Percentiles rank a stretch among this genome's conserved stretches.
Conservation (phyloP, 2,113 vertebrate genomes). For the Centropus bengalensis region DNA sequence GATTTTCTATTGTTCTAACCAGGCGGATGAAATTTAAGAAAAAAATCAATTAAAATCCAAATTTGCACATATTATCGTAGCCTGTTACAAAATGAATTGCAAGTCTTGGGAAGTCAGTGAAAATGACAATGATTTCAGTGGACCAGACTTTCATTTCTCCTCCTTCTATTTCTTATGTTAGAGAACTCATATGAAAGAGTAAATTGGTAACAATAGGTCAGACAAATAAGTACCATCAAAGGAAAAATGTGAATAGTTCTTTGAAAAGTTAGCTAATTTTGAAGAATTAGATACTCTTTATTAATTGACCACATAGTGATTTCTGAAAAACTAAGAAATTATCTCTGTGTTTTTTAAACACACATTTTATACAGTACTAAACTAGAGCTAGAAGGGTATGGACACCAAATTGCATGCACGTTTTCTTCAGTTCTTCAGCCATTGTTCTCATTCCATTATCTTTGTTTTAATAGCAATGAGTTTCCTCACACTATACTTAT, state of each 20-base stretch:
- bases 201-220: neutral
- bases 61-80: neutral
- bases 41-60: neutral
- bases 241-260: neutral
- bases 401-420: rapidly evolving
- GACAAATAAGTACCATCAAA: neutral
- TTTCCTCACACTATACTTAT: neutral
- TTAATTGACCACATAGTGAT: neutral
- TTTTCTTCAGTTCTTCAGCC: neutral
- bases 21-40: neutral
- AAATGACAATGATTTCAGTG: neutral
- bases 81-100: neutral
- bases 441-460: neutral
- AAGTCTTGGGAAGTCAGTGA: neutral
- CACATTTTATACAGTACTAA: neutral
- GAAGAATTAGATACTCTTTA: neutral
- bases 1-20: neutral
- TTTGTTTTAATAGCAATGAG: neutral
- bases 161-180: neutral
- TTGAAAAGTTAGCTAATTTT: neutral
- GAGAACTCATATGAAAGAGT: neutral
- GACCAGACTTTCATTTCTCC: neutral
- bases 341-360: neutral
- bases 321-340: neutral
- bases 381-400: neutral